phyloP scores from a whole-genome alignment of 2,797 vertebrate species.

The Salmo trutta region DNA sequence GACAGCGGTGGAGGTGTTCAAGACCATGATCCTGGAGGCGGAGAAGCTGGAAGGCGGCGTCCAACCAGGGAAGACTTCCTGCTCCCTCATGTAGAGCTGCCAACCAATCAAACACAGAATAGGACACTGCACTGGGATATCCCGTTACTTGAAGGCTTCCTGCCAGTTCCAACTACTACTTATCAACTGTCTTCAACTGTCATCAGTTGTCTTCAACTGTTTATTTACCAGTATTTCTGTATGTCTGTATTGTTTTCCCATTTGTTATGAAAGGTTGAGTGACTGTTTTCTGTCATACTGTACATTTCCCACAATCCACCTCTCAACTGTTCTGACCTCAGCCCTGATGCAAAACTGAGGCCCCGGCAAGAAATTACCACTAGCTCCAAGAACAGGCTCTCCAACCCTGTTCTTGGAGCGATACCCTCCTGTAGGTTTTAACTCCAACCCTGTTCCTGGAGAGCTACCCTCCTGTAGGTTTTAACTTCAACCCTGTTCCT shows the following conservation, averaged over 20 bases:
- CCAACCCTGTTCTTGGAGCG: not conserved
- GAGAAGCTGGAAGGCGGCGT: conserved; percentile 96
- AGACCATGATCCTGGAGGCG: conserved; percentile 97
- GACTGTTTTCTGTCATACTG: conserved; percentile 35
- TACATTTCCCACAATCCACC: conserved; percentile 43
- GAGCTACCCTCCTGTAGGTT: too few relatives aligned
- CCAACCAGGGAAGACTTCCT: conserved; percentile 94
- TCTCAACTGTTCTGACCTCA: conserved; percentile 47
- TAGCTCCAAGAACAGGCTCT: too few relatives aligned
- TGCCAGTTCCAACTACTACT: conserved; percentile 86
- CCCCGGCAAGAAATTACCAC: too few relatives aligned
- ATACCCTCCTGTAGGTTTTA: too few relatives aligned
- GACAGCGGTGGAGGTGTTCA: conserved; percentile 95
- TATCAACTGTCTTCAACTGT: conserved; percentile 76
- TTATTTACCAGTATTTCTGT: conserved; percentile 71
- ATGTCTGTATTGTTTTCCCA: conserved; percentile 14
- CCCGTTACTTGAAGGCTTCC: conserved; percentile 89
- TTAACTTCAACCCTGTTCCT: too few relatives aligned
- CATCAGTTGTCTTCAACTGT: conserved; percentile 76
- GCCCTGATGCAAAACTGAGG: conserved; percentile 63
- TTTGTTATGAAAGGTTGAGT: conserved; percentile 49
- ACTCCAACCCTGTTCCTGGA: too few relatives aligned
- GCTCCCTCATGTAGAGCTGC: conserved; percentile 83
- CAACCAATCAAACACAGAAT: conserved; percentile 70
- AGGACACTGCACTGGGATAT: conserved; percentile 92